Percentiles rank a stretch among this genome's conserved stretches.
phyloP scores from a whole-genome alignment of 2,797 vertebrate genomes.

The Meda fulgida region DNA sequence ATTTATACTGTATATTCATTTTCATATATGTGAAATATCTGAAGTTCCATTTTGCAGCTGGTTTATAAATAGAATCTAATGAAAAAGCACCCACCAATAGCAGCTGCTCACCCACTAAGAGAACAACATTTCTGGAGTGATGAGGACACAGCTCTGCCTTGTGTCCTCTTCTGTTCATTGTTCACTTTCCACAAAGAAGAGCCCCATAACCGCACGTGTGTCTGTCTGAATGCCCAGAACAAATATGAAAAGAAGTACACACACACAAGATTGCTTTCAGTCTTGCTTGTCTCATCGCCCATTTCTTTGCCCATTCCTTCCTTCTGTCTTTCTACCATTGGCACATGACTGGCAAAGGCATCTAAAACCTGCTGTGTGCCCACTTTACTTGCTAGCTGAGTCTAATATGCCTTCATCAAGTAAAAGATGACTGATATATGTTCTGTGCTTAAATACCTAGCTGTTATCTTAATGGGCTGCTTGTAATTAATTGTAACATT shows the following conservation, averaged over 20 bases:
- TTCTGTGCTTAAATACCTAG: background rate
- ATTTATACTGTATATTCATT: too few relatives aligned
- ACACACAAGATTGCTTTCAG: slow-evolving; percentile 12
- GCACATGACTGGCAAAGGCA: slow-evolving; percentile 12
- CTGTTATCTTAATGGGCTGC: background rate
- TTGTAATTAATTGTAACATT: background rate
- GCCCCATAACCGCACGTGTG: slow-evolving; percentile 30
- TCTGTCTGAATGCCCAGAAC: background rate
- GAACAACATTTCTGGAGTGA: slow-evolving; percentile 33
- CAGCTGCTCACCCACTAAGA: slow-evolving; percentile 43
- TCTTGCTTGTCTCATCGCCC: slow-evolving; percentile 43
- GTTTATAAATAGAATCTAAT: slow-evolving; percentile 44
- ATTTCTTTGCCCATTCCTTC: slow-evolving; percentile 22
- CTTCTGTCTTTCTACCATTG: slow-evolving; percentile 6
- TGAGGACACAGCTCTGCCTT: slow-evolving; percentile 45
- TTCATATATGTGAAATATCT: background rate
- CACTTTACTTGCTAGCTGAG: background rate
- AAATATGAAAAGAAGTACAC: background rate
- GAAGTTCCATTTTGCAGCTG: slow-evolving; percentile 45
- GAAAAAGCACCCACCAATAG: slow-evolving; percentile 34
- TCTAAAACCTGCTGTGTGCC: slow-evolving; percentile 26
- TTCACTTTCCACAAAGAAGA: slow-evolving; percentile 24
- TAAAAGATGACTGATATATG: slow-evolving; percentile 12
- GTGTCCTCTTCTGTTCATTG: slow-evolving; percentile 41
- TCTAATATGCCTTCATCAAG: slow-evolving; percentile 7